These are phyloP conservation scores for Hypotaenidia okinawae DNA, from an alignment of 2,797 vertebrate species.

Conservation along the genomic window DNA sequence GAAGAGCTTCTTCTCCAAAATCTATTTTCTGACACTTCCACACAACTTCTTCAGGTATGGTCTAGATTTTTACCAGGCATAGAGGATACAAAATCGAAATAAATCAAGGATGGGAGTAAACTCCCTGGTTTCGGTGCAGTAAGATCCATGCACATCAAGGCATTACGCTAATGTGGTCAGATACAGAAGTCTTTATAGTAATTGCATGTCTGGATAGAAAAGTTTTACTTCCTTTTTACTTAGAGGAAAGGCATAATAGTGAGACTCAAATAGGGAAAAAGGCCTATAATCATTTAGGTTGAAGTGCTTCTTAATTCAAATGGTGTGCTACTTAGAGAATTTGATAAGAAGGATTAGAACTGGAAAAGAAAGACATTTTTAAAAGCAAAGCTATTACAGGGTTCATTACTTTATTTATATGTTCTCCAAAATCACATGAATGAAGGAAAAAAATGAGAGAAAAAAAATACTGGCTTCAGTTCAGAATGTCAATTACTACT, in stretches of 20 bases:
- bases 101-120: background rate
- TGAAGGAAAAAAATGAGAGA: conserved; percentile 67
- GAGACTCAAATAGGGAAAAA: background rate
- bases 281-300: conserved; percentile 8
- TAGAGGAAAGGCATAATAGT: background rate
- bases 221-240: background rate
- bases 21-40: background rate
- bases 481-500: conserved; percentile 80
- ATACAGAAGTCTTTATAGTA: background rate
- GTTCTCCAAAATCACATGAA: conserved; percentile 79
- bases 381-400: conserved; percentile 74
- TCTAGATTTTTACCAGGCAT: background rate
- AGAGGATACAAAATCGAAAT: background rate
- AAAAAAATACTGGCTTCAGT: conserved; percentile 75
- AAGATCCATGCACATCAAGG: background rate
- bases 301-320: conserved; percentile 54
- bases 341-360: conserved; percentile 74
- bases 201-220: background rate
- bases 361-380: conserved; percentile 71
- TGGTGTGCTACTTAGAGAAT: conserved; percentile 62
- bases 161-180: background rate
- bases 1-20: background rate
- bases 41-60: background rate
- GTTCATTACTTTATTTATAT: conserved; percentile 76
- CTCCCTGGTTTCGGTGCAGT: background rate